A percentile compares a stretch with the other conserved stretches of the same genome.
phyloP scores from a whole-genome alignment of 2,797 vertebrate species.

The Sebastes minor region DNA sequence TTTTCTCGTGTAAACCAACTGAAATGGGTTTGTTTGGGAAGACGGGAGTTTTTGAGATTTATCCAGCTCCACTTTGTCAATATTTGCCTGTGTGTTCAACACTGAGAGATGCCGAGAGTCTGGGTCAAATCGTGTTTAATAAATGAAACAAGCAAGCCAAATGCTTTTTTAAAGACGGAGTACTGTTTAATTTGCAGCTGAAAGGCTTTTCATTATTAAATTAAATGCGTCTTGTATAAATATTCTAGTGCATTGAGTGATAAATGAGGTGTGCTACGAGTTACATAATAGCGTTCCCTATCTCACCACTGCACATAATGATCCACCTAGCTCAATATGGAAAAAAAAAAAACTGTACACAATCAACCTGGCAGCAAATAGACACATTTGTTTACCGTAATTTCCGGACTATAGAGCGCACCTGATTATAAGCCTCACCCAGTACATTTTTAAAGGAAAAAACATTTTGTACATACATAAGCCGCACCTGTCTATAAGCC shows the following conservation, averaged over 20 bases:
- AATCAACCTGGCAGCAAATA: slow-evolving; percentile 32
- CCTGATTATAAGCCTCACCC: too few species aligned
- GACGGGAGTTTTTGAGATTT: neutral
- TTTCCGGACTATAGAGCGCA: too few species aligned
- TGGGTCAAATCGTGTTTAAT: slow-evolving; percentile 41
- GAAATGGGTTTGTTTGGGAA: neutral
- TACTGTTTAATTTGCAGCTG: slow-evolving; percentile 50
- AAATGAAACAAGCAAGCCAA: slow-evolving; percentile 41
- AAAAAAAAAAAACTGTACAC: neutral
- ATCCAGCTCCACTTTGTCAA: slow-evolving; percentile 11
- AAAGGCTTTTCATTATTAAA: slow-evolving; percentile 60
- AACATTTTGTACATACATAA: too few species aligned
- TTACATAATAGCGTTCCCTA: slow-evolving; percentile 39
- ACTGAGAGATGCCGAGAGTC: neutral
- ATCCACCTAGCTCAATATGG: slow-evolving; percentile 15
- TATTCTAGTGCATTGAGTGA: slow-evolving; percentile 48
- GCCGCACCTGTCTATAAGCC: too few species aligned
- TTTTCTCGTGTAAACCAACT: neutral
- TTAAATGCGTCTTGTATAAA: slow-evolving; percentile 54
- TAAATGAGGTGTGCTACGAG: slow-evolving; percentile 48
- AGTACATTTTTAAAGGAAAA: too few species aligned
- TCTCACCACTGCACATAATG: slow-evolving; percentile 34
- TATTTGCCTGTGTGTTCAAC: slow-evolving; percentile 25
- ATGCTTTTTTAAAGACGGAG: slow-evolving; percentile 32
- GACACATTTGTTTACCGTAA: slow-evolving; percentile 7